Conservation (phyloP, 2,888 invertebrate genomes). For the Ochropleura plecta region DNA sequence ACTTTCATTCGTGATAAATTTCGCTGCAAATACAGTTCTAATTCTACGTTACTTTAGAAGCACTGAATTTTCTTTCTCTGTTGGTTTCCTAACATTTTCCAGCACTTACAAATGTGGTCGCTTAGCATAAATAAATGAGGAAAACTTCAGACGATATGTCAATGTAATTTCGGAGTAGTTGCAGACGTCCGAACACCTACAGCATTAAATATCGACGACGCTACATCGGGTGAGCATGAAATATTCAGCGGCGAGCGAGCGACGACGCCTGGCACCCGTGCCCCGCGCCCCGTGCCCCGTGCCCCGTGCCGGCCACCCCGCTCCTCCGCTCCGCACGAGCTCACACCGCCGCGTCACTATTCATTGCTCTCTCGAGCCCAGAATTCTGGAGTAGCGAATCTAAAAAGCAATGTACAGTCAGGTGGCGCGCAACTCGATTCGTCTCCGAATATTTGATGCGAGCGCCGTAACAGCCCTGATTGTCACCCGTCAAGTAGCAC, state of each 20-base stretch:
- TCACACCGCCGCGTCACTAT: slow-evolving; percentile 53
- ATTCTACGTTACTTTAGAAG: slow-evolving; percentile 18
- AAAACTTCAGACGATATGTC: slow-evolving; percentile 55
- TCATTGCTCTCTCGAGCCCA: slow-evolving; percentile 72
- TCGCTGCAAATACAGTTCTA: slow-evolving; percentile 6
- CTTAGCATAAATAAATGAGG: slow-evolving; percentile 59
- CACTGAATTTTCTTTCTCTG: slow-evolving; percentile 13
- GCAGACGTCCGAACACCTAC: slow-evolving; percentile 64
- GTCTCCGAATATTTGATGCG: slow-evolving; percentile 60
- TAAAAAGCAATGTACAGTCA: slow-evolving; percentile 72
- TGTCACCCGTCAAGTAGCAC: slow-evolving; percentile 47
- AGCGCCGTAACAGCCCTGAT: slow-evolving; percentile 47
- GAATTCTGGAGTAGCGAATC: slow-evolving; percentile 66
- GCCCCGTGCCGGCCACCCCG: background rate
- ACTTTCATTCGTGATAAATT: background rate
- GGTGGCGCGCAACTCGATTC: slow-evolving; percentile 58
- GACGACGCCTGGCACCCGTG: slow-evolving; percentile 52
- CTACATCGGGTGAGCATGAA: slow-evolving; percentile 68
- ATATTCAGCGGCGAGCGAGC: slow-evolving; percentile 67
- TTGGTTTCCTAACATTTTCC: slow-evolving; percentile 29
- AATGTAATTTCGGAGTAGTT: slow-evolving; percentile 62
- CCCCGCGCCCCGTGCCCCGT: slow-evolving; percentile 4
- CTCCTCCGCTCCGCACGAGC: slow-evolving; percentile 34
- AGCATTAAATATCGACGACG: slow-evolving; percentile 70
- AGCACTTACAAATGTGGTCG: slow-evolving; percentile 46